Percentiles rank a stretch among this genome's conserved stretches.
Evolutionary conservation across 2,888 invertebrate species (phyloP).

Genomic region (Philereme transversata): DNA sequence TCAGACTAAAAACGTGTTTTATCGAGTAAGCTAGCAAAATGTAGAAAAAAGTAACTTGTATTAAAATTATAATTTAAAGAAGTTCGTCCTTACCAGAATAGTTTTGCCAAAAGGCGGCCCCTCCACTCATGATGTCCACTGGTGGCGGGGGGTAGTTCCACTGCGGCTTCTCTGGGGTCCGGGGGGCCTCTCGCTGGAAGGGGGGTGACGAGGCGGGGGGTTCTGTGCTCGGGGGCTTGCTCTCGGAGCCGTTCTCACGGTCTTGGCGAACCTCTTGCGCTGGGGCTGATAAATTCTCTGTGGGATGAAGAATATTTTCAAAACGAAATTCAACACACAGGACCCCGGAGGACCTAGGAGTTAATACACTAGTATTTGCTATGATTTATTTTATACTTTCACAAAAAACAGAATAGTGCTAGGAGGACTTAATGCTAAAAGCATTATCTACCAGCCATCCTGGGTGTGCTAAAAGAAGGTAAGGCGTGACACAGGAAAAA

Average conservation of each 20-base stretch:
- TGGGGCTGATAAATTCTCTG: constrained; percentile 70
- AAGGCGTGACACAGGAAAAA: too few species aligned
- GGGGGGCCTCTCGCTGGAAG: constrained; percentile 74
- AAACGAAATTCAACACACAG: too few species aligned
- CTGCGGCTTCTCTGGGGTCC: constrained; percentile 79
- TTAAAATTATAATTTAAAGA: not conserved
- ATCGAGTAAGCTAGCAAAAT: too few species aligned
- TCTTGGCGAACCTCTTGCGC: constrained; percentile 70
- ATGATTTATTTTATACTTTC: too few species aligned
- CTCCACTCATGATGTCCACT: constrained; percentile 92
- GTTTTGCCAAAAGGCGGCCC: constrained; percentile 95
- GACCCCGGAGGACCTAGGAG: too few species aligned
- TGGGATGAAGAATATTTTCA: not conserved
- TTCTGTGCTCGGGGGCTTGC: constrained; percentile 76
- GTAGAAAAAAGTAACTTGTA: not conserved
- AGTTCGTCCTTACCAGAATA: constrained; percentile 89
- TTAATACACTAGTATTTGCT: too few species aligned
- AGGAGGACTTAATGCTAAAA: too few species aligned
- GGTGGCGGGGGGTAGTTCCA: constrained; percentile 82
- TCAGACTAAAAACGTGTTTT: too few species aligned
- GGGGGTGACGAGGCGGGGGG: constrained; percentile 75
- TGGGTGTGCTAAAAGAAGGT: too few species aligned
- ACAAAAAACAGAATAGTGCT: too few species aligned
- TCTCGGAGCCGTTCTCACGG: constrained; percentile 76
- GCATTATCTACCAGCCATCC: too few species aligned